These are phyloP conservation scores for Atrichornis clamosus DNA, from an alignment of 2,113 vertebrate genomes.

Conservation along the genomic window DNA sequence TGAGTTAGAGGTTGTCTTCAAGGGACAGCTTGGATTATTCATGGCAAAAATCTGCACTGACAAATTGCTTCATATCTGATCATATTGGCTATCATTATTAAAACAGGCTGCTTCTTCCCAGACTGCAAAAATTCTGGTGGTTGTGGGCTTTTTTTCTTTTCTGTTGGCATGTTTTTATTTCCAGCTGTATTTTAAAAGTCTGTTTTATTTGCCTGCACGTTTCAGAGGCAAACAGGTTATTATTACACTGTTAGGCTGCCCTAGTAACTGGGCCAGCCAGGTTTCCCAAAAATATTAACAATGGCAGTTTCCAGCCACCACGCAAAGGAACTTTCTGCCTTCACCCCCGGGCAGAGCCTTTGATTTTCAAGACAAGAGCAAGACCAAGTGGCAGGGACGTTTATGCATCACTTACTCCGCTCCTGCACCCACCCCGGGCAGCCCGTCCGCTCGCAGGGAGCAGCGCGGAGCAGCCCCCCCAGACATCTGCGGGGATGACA, in stretches of 20 bases:
- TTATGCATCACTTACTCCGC: background rate
- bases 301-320: background rate
- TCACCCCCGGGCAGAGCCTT: background rate
- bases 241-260: background rate
- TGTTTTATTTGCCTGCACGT: background rate
- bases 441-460: background rate
- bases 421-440: background rate
- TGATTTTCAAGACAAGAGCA: background rate
- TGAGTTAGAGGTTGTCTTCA: constrained; percentile 25
- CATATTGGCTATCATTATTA: background rate
- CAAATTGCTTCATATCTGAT: background rate
- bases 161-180: background rate
- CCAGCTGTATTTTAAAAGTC: background rate
- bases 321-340: background rate
- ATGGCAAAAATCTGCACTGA: background rate
- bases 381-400: background rate
- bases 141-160: background rate
- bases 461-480: background rate
- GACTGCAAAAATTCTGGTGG: background rate
- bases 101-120: background rate
- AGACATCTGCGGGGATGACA: background rate
- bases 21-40: constrained; percentile 9
- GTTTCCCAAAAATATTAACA: background rate
- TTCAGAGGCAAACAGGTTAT: background rate
- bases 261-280: background rate